These are phyloP conservation scores for Phenacoccus solenopsis DNA, from an alignment of 1,140 invertebrate genomes.

Conservation along the genomic window DNA sequence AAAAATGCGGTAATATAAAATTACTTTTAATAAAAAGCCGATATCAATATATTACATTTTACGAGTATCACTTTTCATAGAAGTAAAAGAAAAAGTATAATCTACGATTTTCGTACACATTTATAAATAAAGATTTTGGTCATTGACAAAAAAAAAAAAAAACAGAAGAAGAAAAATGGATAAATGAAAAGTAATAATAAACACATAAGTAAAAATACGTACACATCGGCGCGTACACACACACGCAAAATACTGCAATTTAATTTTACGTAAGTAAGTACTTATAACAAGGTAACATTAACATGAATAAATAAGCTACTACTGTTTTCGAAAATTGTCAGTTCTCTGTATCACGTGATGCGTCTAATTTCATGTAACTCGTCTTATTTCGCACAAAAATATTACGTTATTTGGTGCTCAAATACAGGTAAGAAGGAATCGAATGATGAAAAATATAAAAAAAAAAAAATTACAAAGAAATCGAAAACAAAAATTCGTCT, in stretches of 20 bases:
- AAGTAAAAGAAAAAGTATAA: conserved; percentile 5
- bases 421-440: not conserved
- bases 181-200: not conserved
- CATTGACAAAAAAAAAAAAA: conserved; percentile 5
- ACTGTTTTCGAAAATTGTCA: not conserved
- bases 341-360: not conserved
- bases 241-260: not conserved
- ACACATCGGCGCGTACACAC: not conserved
- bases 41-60: conserved; percentile 5
- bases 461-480: not conserved
- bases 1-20: conserved; percentile 17
- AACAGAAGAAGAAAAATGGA: not conserved
- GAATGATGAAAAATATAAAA: not conserved
- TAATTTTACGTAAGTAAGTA: conserved; percentile 12
- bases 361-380: conserved; percentile 8
- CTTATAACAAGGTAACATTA: conserved; percentile 6
- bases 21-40: conserved; percentile 13
- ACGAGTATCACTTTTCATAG: conserved; percentile 7
- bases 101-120: not conserved
- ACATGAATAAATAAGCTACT: not conserved
- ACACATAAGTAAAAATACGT: not conserved
- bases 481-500: not conserved
- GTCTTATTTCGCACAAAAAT: not conserved
- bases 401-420: not conserved
- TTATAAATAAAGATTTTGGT: conserved; percentile 3